These are phyloP conservation scores for Protobothrops flavoviridis DNA, from an alignment of 2,113 vertebrate genomes.

Conservation along the genomic window DNA sequence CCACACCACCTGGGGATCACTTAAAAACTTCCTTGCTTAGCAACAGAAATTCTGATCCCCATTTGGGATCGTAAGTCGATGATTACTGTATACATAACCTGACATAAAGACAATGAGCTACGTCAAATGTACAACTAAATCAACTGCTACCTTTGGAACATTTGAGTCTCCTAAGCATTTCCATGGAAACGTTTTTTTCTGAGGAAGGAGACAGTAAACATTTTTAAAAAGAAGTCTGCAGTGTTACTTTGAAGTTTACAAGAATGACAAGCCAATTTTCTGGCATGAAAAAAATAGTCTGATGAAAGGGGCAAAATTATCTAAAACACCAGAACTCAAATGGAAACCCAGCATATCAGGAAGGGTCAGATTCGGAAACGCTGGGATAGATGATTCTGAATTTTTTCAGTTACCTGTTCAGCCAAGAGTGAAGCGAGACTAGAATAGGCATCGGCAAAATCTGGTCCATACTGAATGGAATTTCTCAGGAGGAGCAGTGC, in stretches of 20 bases:
- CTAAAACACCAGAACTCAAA: background rate
- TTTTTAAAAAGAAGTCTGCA: background rate
- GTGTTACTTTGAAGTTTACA: background rate
- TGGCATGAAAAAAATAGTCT: background rate
- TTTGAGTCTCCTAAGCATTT: background rate
- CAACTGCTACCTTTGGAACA: background rate
- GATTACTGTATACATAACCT: background rate
- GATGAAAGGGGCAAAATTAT: slow-evolving; percentile 26
- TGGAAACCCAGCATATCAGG: background rate
- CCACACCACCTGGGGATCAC: background rate
- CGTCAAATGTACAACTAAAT: background rate
- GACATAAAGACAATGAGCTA: background rate
- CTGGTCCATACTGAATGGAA: slow-evolving; percentile 84
- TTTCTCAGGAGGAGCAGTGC: slow-evolving; percentile 81
- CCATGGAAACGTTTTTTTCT: background rate
- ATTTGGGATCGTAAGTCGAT: background rate
- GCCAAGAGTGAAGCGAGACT: slow-evolving; percentile 91
- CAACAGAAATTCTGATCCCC: background rate
- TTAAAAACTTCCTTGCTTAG: background rate
- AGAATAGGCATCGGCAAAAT: slow-evolving; percentile 94
- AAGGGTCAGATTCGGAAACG: background rate
- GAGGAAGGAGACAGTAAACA: background rate
- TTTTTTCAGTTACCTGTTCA: slow-evolving; percentile 79
- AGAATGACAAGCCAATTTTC: slow-evolving; percentile 7
- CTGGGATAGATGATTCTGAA: background rate